Percentiles rank a stretch among this genome's conserved stretches.
Conservation (phyloP, 1,140 invertebrate genomes). For the Ephestia elutella region DNA sequence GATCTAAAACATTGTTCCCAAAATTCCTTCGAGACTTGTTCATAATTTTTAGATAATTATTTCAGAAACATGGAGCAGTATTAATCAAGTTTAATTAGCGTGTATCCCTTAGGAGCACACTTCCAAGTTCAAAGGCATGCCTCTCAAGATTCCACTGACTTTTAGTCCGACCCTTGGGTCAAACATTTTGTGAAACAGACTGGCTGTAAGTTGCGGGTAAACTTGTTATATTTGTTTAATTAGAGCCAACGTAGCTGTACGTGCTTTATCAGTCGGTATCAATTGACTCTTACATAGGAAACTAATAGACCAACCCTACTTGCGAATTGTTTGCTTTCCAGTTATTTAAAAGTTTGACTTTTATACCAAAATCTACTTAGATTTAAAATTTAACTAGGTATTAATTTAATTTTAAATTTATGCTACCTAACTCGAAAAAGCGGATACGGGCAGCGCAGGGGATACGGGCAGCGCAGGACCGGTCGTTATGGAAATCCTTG, state of each 20-base stretch:
- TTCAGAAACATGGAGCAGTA: conserved; percentile 5
- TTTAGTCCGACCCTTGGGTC: conserved; percentile 24
- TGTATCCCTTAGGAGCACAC: conserved; percentile 20
- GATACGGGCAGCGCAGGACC: too few relatives aligned
- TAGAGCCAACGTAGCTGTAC: conserved; percentile 10
- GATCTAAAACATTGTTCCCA: neutral
- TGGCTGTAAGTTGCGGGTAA: conserved; percentile 13
- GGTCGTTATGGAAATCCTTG: too few relatives aligned
- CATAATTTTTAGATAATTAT: neutral
- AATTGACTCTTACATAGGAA: too few relatives aligned
- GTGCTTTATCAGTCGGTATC: conserved; percentile 5
- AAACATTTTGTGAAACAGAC: conserved; percentile 12
- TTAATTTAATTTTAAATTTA: too few relatives aligned
- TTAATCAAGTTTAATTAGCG: conserved; percentile 33
- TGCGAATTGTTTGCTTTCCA: neutral
- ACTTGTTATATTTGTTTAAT: conserved; percentile 26
- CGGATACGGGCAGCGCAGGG: too few relatives aligned
- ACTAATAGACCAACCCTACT: too few relatives aligned
- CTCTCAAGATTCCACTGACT: conserved; percentile 14
- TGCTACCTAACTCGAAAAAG: too few relatives aligned
- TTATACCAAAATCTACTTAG: too few relatives aligned
- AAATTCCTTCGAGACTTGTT: neutral
- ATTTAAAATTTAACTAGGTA: too few relatives aligned
- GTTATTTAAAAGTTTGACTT: too few relatives aligned
- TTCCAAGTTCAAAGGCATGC: conserved; percentile 22